phyloP scores from a whole-genome alignment of 1,140 invertebrate genomes.

The Galleria mellonella region DNA sequence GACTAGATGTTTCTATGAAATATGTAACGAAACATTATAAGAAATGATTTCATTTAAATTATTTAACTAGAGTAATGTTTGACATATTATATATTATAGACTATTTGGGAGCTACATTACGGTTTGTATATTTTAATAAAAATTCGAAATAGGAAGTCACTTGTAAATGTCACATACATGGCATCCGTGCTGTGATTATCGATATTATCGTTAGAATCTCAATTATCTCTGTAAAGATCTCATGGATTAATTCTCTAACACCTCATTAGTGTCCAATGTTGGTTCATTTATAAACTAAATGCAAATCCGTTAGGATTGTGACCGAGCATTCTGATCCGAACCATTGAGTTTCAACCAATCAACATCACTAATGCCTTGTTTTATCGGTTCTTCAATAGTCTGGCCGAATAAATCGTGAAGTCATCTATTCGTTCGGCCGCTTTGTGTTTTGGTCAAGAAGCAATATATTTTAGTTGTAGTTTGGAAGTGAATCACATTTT shows the following conservation, averaged over 20 bases:
- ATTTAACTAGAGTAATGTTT: no score
- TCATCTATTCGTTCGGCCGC: conserved; percentile 41
- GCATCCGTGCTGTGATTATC: conserved; percentile 22
- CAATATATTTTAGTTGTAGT: conserved; percentile 47
- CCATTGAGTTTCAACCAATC: conserved; percentile 37
- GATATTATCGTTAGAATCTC: conserved; percentile 46
- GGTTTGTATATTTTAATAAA: neutral
- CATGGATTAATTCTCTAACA: conserved; percentile 61
- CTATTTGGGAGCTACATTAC: no score
- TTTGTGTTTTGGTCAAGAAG: conserved; percentile 37
- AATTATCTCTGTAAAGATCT: conserved; percentile 50
- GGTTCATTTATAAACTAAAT: conserved; percentile 59
- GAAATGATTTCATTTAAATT: no score
- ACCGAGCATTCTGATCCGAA: conserved; percentile 46
- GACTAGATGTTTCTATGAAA: no score
- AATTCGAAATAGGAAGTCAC: conserved; percentile 37
- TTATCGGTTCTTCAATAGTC: conserved; percentile 29
- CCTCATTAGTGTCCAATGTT: conserved; percentile 56
- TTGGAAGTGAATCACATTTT: conserved; percentile 37
- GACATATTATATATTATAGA: no score
- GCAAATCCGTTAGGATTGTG: conserved; percentile 51
- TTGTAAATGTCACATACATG: conserved; percentile 35
- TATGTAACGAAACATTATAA: no score
- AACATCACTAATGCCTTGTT: conserved; percentile 45
- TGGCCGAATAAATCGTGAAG: conserved; percentile 48